phyloP scores from a whole-genome alignment of 2,113 vertebrate species.

The Collichthys lucidus region DNA sequence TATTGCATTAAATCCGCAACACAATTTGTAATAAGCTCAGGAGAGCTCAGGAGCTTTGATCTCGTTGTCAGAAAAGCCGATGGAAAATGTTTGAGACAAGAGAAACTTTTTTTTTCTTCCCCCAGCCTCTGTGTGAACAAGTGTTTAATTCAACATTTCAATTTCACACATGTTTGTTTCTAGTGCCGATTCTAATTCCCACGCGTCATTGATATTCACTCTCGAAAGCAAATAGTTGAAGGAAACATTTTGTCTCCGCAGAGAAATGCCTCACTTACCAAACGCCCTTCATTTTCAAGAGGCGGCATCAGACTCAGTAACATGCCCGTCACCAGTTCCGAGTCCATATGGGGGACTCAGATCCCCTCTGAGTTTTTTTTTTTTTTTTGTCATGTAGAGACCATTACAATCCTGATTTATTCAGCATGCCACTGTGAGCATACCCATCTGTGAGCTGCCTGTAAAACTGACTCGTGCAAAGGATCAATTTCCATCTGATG shows the following conservation, averaged over 20 bases:
- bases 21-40: slow-evolving; percentile 2
- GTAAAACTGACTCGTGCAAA: slow-evolving; percentile 71
- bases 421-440: slow-evolving; percentile 59
- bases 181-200: slow-evolving; percentile 67
- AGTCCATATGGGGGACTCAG: slow-evolving; percentile 32
- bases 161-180: slow-evolving; percentile 78
- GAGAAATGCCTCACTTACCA: slow-evolving; percentile 64
- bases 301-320: slow-evolving; percentile 36
- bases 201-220: slow-evolving; percentile 77
- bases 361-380: slow-evolving; percentile 33
- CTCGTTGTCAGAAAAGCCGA: slow-evolving; percentile 29
- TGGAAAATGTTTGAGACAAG: slow-evolving; percentile 8
- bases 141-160: slow-evolving; percentile 66
- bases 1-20: neutral
- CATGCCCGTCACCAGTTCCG: slow-evolving; percentile 24
- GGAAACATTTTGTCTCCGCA: slow-evolving; percentile 65
- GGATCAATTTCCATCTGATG: slow-evolving; percentile 72
- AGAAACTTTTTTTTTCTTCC: slow-evolving; percentile 13
- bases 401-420: slow-evolving; percentile 74
- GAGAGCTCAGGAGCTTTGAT: neutral
- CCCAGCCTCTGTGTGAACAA: slow-evolving; percentile 8
- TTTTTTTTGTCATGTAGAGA: slow-evolving; percentile 60
- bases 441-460: slow-evolving; percentile 62
- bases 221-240: slow-evolving; percentile 79
- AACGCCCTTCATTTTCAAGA: slow-evolving; percentile 60